Evolutionary conservation across 2,113 vertebrate genomes (phyloP).

Genomic region (Melanotaenia duboulayi): DNA sequence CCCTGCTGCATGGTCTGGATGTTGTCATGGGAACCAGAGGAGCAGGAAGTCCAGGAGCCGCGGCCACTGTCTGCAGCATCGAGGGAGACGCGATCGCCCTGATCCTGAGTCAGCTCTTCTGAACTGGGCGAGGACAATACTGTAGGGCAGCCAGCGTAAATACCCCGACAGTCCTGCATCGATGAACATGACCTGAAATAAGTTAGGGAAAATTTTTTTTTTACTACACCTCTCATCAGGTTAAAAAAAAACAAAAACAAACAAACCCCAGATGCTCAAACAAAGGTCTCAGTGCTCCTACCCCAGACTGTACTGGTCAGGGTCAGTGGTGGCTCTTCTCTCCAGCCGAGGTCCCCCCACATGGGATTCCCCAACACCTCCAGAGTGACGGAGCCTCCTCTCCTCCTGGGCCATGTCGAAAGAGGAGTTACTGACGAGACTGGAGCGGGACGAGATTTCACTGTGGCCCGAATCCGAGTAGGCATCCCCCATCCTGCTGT

Average conservation of each 20-base stretch:
- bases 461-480: slow-evolving; percentile 97
- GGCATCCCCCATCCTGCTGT: slow-evolving; percentile 88
- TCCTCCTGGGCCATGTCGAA: slow-evolving; percentile 95
- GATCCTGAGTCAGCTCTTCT: slow-evolving; percentile 96
- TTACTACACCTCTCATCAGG: too few relatives aligned
- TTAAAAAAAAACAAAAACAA: not conserved
- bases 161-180: slow-evolving; percentile 89
- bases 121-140: slow-evolving; percentile 95
- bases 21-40: slow-evolving; percentile 97
- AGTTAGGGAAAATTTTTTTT: rapidly evolving
- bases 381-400: slow-evolving; percentile 90
- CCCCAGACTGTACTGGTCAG: slow-evolving; percentile 96
- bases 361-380: slow-evolving; percentile 88
- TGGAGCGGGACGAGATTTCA: slow-evolving; percentile 96
- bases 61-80: slow-evolving; percentile 97
- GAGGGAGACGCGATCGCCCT: slow-evolving; percentile 94
- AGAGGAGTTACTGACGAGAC: slow-evolving; percentile 97
- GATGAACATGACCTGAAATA: slow-evolving; percentile 89
- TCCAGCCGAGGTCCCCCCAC: slow-evolving; percentile 88
- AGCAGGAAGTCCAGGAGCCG: slow-evolving; percentile 98
- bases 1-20: slow-evolving; percentile 98
- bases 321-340: slow-evolving; percentile 88
- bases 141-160: slow-evolving; percentile 88
- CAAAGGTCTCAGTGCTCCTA: slow-evolving; percentile 53
- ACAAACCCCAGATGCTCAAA: not conserved